Conservation (phyloP, 1,140 invertebrate species). For the Platorchestia sp. region DNA sequence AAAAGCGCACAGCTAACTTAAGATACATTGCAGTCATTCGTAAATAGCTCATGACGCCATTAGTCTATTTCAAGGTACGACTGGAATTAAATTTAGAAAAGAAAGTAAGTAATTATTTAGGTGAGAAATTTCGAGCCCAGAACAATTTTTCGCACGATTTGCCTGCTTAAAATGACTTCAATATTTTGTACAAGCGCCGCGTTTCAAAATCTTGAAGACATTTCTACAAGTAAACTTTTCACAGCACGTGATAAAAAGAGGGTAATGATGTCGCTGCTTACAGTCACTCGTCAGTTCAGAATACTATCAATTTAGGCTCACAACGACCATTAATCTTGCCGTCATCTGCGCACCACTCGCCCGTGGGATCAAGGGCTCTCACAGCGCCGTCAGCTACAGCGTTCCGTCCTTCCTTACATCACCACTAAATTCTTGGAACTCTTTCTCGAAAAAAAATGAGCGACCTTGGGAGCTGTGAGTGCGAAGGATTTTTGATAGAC, state of each 20-base stretch:
- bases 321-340: background rate
- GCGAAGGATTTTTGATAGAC: background rate
- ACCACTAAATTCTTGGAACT: background rate
- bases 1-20: too few species aligned
- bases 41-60: too few species aligned
- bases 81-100: background rate
- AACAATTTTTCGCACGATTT: background rate
- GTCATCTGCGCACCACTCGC: background rate
- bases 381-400: background rate
- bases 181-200: background rate
- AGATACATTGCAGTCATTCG: too few species aligned
- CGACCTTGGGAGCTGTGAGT: background rate
- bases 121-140: background rate
- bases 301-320: background rate
- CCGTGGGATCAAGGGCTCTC: background rate
- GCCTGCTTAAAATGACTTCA: too few species aligned
- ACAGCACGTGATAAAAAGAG: background rate
- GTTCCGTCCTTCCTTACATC: background rate
- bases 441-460: background rate
- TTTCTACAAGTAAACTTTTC: background rate
- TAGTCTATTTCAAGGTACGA: too few species aligned
- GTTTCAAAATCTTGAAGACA: background rate
- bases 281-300: background rate
- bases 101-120: background rate
- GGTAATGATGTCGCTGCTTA: background rate